These are phyloP conservation scores for Platerodrilus igneus DNA, from an alignment of 2,888 invertebrate species.

Conservation along the genomic window DNA sequence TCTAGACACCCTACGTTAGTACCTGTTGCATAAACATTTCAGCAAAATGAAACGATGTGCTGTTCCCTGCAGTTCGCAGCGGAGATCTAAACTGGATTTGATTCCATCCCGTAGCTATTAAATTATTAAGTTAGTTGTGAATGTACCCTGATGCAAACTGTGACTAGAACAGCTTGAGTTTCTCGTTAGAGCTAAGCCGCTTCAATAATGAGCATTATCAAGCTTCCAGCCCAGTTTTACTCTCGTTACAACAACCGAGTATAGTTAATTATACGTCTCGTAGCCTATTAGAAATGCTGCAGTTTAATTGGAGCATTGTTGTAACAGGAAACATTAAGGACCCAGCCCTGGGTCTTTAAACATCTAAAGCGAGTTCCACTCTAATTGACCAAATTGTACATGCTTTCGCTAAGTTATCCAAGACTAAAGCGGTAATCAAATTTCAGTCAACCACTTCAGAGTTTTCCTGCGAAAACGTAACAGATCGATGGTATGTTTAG, in stretches of 20 bases:
- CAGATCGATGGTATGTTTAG: too few species aligned
- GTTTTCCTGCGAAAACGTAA: too few species aligned
- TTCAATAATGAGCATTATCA: constrained; percentile 16
- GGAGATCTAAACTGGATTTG: constrained; percentile 22
- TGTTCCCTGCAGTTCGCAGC: constrained; percentile 25
- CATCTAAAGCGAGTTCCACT: too few species aligned
- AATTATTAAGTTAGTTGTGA: constrained; percentile 16
- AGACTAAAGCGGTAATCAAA: too few species aligned
- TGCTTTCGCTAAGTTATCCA: too few species aligned
- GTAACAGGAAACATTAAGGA: constrained; percentile 16
- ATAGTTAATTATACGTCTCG: constrained; percentile 27
- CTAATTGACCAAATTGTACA: too few species aligned
- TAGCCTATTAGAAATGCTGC: constrained; percentile 23
- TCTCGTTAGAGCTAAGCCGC: constrained; percentile 14
- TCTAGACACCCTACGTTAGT: constrained; percentile 22
- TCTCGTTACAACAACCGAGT: constrained; percentile 25
- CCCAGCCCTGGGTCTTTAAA: too few species aligned
- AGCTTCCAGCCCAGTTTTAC: constrained; percentile 19
- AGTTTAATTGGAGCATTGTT: constrained; percentile 26
- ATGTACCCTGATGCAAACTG: constrained; percentile 11
- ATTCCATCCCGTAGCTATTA: constrained; percentile 23
- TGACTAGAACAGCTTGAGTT: constrained; percentile 11
- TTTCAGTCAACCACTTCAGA: too few species aligned
- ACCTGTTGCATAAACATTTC: constrained; percentile 27
- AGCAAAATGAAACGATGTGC: constrained; percentile 25